Percentiles rank a stretch among this genome's conserved stretches.
These are phyloP conservation scores for Ictidomys tridecemlineatus DNA, from an alignment of 2,113 vertebrate genomes.

Conservation along the genomic window DNA sequence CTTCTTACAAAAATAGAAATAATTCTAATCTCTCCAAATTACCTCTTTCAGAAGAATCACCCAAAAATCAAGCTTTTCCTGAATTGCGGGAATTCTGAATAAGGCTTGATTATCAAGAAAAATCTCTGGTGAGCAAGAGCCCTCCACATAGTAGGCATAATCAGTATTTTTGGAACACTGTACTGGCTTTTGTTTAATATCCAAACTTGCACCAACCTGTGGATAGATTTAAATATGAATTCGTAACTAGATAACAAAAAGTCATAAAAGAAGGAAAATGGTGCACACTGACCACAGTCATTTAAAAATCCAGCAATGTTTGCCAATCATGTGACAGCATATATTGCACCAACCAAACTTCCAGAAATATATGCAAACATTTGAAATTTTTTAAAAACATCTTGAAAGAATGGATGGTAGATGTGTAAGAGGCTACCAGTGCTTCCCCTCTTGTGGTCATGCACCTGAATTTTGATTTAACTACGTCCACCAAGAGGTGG, in stretches of 20 bases:
- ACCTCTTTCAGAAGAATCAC: not conserved
- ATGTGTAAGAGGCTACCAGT: not conserved
- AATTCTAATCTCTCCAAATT: conserved; percentile 38
- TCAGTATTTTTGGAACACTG: not conserved
- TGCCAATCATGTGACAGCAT: not conserved
- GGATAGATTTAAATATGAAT: not conserved
- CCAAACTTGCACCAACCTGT: not conserved
- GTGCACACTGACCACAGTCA: accelerated
- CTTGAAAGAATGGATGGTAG: not conserved
- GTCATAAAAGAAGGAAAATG: not conserved
- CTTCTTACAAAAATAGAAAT: conserved; percentile 23
- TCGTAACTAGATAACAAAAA: not conserved
- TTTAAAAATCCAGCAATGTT: not conserved
- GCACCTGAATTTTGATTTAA: not conserved
- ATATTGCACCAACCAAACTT: not conserved
- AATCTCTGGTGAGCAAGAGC: not conserved
- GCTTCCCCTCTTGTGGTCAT: not conserved
- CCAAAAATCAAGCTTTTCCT: not conserved
- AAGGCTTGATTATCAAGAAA: not conserved
- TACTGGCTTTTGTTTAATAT: not conserved
- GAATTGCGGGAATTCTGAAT: not conserved
- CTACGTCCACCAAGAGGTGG: not conserved
- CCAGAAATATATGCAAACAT: not conserved
- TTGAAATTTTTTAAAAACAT: not conserved
- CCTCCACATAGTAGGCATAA: not conserved